phyloP scores from a whole-genome alignment of 2,797 vertebrate genomes.

The Sebastes kiyomatsui region DNA sequence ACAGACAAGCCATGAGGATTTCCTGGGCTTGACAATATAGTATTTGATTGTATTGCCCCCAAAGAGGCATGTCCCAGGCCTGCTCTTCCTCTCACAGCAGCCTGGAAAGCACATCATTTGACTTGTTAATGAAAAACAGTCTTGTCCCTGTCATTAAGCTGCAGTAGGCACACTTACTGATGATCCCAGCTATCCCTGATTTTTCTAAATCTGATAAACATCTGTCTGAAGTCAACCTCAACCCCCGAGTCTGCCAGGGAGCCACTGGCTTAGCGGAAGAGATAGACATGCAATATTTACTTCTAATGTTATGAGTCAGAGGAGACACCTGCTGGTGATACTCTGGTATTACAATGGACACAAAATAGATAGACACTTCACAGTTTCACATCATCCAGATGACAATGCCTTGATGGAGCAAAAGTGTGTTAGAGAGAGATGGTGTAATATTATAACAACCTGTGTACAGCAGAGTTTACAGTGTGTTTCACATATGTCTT shows the following conservation, averaged over 20 bases:
- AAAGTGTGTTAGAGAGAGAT: not conserved
- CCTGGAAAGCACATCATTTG: slow-evolving; percentile 54
- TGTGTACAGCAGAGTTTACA: not conserved
- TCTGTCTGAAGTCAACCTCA: slow-evolving; percentile 58
- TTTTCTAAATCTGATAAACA: slow-evolving; percentile 68
- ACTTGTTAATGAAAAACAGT: slow-evolving; percentile 47
- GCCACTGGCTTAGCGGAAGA: slow-evolving; percentile 8
- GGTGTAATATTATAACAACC: not conserved
- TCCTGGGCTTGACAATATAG: not conserved
- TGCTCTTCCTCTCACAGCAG: slow-evolving; percentile 6
- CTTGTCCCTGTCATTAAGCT: slow-evolving; percentile 46
- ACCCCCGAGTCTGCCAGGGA: slow-evolving; percentile 9
- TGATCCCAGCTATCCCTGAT: slow-evolving; percentile 34
- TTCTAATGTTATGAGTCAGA: slow-evolving; percentile 21
- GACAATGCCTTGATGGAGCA: not conserved
- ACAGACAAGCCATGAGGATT: not conserved
- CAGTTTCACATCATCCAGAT: not conserved
- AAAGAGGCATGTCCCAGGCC: slow-evolving; percentile 7
- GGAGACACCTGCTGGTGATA: slow-evolving; percentile 68
- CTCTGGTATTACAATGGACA: slow-evolving; percentile 10
- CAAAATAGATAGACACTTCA: not conserved
- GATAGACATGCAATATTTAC: slow-evolving; percentile 6
- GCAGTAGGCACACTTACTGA: slow-evolving; percentile 37
- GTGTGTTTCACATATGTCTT: not conserved
- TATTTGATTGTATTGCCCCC: slow-evolving; percentile 4